These are phyloP conservation scores for Sarcophaga bullata DNA, from an alignment of 1,140 invertebrate genomes.

Conservation along the genomic window DNA sequence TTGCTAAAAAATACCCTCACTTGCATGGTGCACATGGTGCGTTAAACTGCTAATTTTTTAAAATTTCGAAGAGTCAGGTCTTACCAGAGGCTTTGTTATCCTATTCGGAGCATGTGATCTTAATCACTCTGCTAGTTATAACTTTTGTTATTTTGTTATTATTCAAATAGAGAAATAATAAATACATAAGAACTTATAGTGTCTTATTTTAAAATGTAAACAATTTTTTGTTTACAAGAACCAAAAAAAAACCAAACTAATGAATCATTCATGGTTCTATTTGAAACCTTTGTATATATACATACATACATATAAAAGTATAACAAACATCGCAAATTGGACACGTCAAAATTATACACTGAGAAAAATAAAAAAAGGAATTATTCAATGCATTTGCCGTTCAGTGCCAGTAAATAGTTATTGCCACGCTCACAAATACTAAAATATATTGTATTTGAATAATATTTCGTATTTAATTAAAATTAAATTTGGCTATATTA, in stretches of 20 bases:
- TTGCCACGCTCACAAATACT: conserved; percentile 9
- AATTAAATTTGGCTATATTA: background rate
- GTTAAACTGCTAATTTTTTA: too few species aligned
- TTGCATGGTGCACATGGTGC: too few species aligned
- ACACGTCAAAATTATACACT: conserved; percentile 7
- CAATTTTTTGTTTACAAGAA: background rate
- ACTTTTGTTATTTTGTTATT: background rate
- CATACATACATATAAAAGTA: too few species aligned
- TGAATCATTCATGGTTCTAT: background rate
- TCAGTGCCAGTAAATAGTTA: background rate
- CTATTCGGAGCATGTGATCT: too few species aligned
- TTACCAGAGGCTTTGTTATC: too few species aligned
- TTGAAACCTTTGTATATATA: background rate
- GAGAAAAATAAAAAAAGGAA: background rate
- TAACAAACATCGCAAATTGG: background rate
- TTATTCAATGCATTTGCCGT: background rate
- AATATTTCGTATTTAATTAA: too few species aligned
- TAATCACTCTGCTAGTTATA: too few species aligned
- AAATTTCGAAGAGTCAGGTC: too few species aligned
- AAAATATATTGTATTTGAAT: background rate
- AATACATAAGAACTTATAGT: too few species aligned
- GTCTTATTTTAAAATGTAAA: background rate
- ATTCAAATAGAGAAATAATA: background rate
- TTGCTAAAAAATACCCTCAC: too few species aligned
- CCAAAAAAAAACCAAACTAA: background rate